Evolutionary conservation across 2,113 vertebrate genomes (phyloP).

Genomic region (Natator depressus): DNA sequence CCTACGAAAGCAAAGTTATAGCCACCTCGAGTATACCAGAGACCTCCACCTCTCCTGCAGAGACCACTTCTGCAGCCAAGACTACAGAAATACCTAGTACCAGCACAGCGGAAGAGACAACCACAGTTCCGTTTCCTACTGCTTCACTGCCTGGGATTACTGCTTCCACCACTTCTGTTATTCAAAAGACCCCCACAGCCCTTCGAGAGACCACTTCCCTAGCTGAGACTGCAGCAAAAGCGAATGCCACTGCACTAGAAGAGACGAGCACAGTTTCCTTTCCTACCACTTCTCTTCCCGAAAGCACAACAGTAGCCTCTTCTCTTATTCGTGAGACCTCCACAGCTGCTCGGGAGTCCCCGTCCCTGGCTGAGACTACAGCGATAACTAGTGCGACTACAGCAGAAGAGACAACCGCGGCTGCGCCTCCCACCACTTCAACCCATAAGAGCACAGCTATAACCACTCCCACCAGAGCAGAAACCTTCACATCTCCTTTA

Average conservation of each 20-base stretch:
- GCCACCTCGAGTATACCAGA: background rate
- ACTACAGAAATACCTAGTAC: background rate
- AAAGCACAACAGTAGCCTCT: background rate
- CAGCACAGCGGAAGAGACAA: background rate
- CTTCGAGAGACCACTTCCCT: accelerated
- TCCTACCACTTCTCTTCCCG: background rate
- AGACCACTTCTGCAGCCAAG: background rate
- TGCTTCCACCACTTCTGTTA: background rate
- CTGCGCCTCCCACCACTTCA: background rate
- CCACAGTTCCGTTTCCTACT: background rate
- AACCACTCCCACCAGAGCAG: background rate
- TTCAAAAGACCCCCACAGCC: background rate
- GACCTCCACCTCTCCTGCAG: background rate
- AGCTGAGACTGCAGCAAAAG: background rate
- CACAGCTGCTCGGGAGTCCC: background rate
- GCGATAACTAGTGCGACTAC: background rate
- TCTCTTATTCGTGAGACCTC: background rate
- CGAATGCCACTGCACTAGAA: background rate
- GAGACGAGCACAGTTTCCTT: background rate
- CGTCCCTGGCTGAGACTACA: background rate
- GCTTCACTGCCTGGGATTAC: background rate
- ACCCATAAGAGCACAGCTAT: background rate
- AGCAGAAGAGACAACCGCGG: background rate
- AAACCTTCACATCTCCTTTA: background rate
- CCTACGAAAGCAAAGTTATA: background rate